These are phyloP conservation scores for Heliconius aoede DNA, from an alignment of 2,888 invertebrate genomes.

Conservation along the genomic window DNA sequence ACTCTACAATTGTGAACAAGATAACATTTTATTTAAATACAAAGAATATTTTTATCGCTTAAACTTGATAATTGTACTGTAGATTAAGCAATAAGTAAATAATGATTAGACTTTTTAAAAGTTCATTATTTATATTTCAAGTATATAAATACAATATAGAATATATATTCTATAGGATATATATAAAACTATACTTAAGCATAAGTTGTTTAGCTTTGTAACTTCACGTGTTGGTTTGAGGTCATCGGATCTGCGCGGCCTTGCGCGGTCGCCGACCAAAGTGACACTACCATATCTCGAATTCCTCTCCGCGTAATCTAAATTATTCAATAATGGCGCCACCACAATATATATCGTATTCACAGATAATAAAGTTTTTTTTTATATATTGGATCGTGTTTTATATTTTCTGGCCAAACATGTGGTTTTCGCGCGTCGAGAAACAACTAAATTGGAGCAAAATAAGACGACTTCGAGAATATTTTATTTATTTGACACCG, in stretches of 20 bases:
- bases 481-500: not conserved
- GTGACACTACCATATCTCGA: slow-evolving; percentile 69
- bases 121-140: too few species aligned
- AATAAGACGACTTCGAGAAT: slow-evolving; percentile 21
- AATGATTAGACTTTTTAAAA: too few species aligned
- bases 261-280: slow-evolving; percentile 81
- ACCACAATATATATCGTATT: slow-evolving; percentile 45
- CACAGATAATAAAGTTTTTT: slow-evolving; percentile 48
- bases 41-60: too few species aligned
- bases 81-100: too few species aligned
- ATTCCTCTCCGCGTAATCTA: slow-evolving; percentile 53
- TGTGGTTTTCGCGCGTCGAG: slow-evolving; percentile 26
- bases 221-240: slow-evolving; percentile 62
- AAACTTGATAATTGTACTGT: too few species aligned
- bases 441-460: slow-evolving; percentile 29
- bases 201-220: slow-evolving; percentile 52
- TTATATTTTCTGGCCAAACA: slow-evolving; percentile 14
- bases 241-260: slow-evolving; percentile 79
- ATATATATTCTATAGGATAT: not conserved
- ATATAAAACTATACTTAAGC: slow-evolving; percentile 8
- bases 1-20: too few species aligned
- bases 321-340: slow-evolving; percentile 41
- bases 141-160: not conserved
- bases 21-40: too few species aligned
- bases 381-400: slow-evolving; percentile 44